Percentiles rank a stretch among this genome's conserved stretches.
These are phyloP conservation scores for Drosophila kikkawai DNA, from an alignment of 1,140 invertebrate genomes.

Conservation along the genomic window DNA sequence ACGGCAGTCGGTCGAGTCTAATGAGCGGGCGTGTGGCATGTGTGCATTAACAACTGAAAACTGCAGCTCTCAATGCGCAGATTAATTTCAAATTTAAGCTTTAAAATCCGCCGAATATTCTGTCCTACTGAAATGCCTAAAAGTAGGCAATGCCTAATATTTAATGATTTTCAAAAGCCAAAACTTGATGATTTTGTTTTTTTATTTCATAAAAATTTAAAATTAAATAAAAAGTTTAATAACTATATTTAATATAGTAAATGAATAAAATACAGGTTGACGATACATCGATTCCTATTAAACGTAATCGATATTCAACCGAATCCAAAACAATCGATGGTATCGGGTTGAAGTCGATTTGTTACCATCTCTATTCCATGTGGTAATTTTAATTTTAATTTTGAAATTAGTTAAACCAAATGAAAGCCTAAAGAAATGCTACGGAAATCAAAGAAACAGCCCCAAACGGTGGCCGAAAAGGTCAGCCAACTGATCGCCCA, in stretches of 20 bases:
- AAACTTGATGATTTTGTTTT: too few species aligned
- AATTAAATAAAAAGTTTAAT: too few species aligned
- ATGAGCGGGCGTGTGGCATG: constrained; percentile 58
- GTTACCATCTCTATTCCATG: constrained; percentile 9
- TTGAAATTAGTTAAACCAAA: constrained; percentile 12
- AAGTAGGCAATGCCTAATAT: not conserved
- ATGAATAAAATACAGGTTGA: too few species aligned
- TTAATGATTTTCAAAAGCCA: too few species aligned
- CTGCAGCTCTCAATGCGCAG: constrained; percentile 24
- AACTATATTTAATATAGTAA: too few species aligned
- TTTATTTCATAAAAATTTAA: too few species aligned
- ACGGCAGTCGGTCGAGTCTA: constrained; percentile 25
- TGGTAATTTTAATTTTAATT: constrained; percentile 11
- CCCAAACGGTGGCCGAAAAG: constrained; percentile 72
- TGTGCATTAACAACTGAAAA: constrained; percentile 12
- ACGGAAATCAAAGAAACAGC: constrained; percentile 65
- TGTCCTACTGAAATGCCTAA: not conserved
- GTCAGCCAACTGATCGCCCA: constrained; percentile 63
- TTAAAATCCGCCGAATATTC: not conserved
- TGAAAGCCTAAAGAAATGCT: constrained; percentile 56
- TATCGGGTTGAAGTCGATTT: not conserved
- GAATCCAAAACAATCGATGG: too few species aligned
- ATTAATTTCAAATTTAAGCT: not conserved
- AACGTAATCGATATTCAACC: not conserved
- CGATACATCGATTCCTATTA: not conserved